phyloP scores from a whole-genome alignment of 1,140 invertebrate species.

The Chrysopa pallens region DNA sequence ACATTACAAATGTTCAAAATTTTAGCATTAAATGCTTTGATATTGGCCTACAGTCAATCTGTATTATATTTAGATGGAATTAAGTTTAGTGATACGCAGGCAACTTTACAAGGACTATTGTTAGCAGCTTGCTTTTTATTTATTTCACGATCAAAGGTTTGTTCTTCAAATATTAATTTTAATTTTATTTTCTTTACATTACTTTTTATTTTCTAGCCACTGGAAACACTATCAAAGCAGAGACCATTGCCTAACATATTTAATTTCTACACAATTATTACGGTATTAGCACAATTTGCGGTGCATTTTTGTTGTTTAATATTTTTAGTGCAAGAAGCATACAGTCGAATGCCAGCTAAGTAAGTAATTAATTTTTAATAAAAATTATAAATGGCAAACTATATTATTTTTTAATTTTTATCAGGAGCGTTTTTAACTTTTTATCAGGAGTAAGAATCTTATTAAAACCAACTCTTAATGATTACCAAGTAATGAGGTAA shows the following conservation, averaged over 20 bases:
- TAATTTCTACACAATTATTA: slow-evolving; percentile 92
- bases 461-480: too few relatives aligned
- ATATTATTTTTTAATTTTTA: too few relatives aligned
- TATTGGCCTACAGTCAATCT: slow-evolving; percentile 95
- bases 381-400: too few relatives aligned
- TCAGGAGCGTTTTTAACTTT: too few relatives aligned
- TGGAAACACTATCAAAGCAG: slow-evolving; percentile 83
- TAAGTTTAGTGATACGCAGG: slow-evolving; percentile 94
- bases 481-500: too few relatives aligned
- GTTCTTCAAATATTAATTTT: background rate
- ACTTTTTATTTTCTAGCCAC: slow-evolving; percentile 45
- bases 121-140: slow-evolving; percentile 94
- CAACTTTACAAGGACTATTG: slow-evolving; percentile 86
- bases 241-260: slow-evolving; percentile 97
- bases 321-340: slow-evolving; percentile 72
- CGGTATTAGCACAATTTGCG: slow-evolving; percentile 86
- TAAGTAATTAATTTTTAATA: slow-evolving; percentile 21
- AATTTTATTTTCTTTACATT: slow-evolving; percentile 5
- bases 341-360: slow-evolving; percentile 40
- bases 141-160: slow-evolving; percentile 92
- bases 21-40: slow-evolving; percentile 92
- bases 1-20: slow-evolving; percentile 99
- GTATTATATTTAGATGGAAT: slow-evolving; percentile 97
- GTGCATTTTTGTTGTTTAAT: slow-evolving; percentile 88
- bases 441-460: too few relatives aligned